A percentile compares a stretch with the other conserved stretches of the same genome.
Conservation (phyloP, 92 coral and sea anemone genomes). For the Palythoa grandiflora region DNA sequence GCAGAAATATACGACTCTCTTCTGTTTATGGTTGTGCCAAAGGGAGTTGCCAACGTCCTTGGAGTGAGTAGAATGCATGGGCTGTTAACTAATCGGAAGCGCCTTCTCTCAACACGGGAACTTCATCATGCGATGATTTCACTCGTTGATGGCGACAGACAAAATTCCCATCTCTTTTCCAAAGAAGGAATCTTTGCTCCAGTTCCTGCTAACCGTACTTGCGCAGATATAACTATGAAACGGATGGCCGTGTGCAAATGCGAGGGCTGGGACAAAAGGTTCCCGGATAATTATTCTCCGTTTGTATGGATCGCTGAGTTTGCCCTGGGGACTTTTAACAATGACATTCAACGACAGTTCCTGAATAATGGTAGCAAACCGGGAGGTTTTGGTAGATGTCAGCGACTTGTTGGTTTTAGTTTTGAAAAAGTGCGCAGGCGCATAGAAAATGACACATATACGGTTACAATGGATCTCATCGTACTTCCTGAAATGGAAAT, state of each 20-base stretch:
- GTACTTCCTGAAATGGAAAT: constrained; percentile 80
- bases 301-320: constrained; percentile 89
- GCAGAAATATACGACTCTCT: constrained; percentile 91
- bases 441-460: constrained; percentile 52
- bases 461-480: constrained; percentile 88
- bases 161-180: constrained; percentile 17
- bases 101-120: constrained; percentile 84
- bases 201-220: constrained; percentile 80
- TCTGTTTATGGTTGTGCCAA: constrained; percentile 81
- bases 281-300: constrained; percentile 74
- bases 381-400: constrained; percentile 86
- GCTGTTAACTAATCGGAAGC: constrained; percentile 79
- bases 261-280: constrained; percentile 84
- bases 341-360: constrained; percentile 73
- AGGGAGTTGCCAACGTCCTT: constrained; percentile 74
- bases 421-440: constrained; percentile 85
- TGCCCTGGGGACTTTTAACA: constrained; percentile 85
- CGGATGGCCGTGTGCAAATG: constrained; percentile 91
- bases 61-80: constrained; percentile 73
- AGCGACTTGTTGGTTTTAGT: constrained; percentile 76
- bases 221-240: constrained; percentile 83
- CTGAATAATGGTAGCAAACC: constrained; percentile 24
- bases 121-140: constrained; percentile 81
- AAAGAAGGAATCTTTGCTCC: constrained; percentile 78
- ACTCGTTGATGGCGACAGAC: constrained; percentile 55